A percentile compares a stretch with the other conserved stretches of the same genome.
These are phyloP conservation scores for Neuroscelio doddi DNA, from an alignment of 2,888 invertebrate species.

Conservation along the genomic window DNA sequence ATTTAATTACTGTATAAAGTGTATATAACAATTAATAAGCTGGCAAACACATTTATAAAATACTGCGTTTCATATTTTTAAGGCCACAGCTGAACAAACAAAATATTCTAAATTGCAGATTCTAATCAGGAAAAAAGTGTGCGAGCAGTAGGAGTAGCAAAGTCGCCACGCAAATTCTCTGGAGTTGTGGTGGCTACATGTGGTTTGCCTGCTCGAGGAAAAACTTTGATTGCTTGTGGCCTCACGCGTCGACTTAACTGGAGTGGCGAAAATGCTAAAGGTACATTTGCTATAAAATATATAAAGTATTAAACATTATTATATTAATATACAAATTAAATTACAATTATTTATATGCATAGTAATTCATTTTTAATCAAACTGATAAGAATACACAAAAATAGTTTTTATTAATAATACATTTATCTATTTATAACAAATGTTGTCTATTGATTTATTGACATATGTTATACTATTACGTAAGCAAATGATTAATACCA, in stretches of 20 bases:
- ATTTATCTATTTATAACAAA: too few species aligned
- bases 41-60: too few species aligned
- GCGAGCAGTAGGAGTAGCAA: constrained; percentile 72
- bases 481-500: too few species aligned
- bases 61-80: not conserved
- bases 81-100: not conserved
- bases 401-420: too few species aligned
- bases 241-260: constrained; percentile 91
- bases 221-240: constrained; percentile 92
- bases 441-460: too few species aligned
- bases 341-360: too few species aligned
- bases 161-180: constrained; percentile 74
- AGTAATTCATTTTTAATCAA: too few species aligned
- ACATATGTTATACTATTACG: too few species aligned
- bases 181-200: constrained; percentile 91
- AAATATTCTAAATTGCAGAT: constrained; percentile 70
- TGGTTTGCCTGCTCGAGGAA: constrained; percentile 93
- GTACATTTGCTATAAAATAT: constrained; percentile 69
- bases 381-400: too few species aligned
- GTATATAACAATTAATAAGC: too few species aligned
- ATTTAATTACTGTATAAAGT: too few species aligned
- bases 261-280: constrained; percentile 90
- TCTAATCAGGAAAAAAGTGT: constrained; percentile 71
- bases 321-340: too few species aligned
- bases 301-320: not conserved